phyloP scores from a whole-genome alignment of 2,113 vertebrate species.

The Glareola pratincola region DNA sequence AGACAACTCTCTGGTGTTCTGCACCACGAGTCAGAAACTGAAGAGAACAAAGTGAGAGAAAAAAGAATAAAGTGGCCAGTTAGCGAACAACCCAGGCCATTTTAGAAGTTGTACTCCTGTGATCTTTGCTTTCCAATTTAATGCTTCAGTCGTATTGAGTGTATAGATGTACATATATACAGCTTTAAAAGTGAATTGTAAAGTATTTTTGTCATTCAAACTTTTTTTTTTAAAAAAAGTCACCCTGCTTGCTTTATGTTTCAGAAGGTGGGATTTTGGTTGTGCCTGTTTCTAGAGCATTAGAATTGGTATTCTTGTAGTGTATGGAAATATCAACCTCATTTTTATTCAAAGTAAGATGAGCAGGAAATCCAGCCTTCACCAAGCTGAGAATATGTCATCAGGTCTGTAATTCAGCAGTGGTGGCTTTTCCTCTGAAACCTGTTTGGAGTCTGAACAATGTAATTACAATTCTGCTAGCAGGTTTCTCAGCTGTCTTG shows the following conservation, averaged over 20 bases:
- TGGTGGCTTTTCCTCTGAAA: not conserved
- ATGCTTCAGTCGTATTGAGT: not conserved
- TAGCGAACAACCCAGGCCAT: not conserved
- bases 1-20: not conserved
- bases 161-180: not conserved
- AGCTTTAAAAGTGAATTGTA: not conserved
- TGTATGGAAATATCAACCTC: not conserved
- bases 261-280: not conserved
- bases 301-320: not conserved
- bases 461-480: constrained; percentile 8
- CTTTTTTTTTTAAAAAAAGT: not conserved
- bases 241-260: not conserved
- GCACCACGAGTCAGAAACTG: not conserved
- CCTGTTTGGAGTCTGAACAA: not conserved
- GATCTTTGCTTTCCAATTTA: not conserved
- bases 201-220: not conserved
- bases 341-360: not conserved
- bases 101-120: not conserved
- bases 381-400: not conserved
- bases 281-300: not conserved
- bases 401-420: not conserved
- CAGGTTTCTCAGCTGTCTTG: not conserved
- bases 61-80: not conserved
- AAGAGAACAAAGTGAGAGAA: not conserved
- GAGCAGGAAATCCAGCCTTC: constrained; percentile 16